Conservation (phyloP, 2,888 invertebrate species). For the Anarsia innoxiella region DNA sequence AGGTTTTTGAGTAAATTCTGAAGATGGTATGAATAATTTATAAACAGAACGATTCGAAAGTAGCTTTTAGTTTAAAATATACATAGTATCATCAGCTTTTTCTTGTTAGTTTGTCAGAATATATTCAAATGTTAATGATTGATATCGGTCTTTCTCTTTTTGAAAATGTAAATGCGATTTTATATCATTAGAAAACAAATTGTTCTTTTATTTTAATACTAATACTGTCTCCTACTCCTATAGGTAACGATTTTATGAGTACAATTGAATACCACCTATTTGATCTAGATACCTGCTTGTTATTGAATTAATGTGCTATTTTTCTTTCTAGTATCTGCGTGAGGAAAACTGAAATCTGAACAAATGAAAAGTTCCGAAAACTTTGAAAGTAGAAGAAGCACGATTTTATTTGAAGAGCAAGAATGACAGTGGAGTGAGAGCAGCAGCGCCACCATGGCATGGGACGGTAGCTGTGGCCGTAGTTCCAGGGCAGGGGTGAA, state of each 20-base stretch:
- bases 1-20: conserved; percentile 3
- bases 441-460: conserved; percentile 4
- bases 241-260: too few relatives aligned
- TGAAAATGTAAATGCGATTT: too few relatives aligned
- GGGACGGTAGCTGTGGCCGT: conserved; percentile 14
- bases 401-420: neutral
- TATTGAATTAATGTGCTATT: conserved; percentile 1
- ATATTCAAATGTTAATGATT: conserved; percentile 3
- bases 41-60: conserved; percentile 7
- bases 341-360: conserved; percentile 1
- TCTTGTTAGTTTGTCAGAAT: too few relatives aligned
- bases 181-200: too few relatives aligned
- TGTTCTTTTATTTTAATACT: too few relatives aligned
- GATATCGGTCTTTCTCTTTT: conserved; percentile 3
- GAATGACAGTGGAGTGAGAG: conserved; percentile 28
- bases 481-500: conserved; percentile 23
- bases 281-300: neutral
- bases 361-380: conserved; percentile 4
- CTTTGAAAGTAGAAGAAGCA: neutral
- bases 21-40: conserved; percentile 11
- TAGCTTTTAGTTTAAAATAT: conserved; percentile 5
- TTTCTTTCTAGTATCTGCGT: neutral
- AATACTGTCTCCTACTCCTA: too few relatives aligned
- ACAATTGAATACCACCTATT: too few relatives aligned
- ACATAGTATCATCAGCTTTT: conserved; percentile 5